Evolutionary conservation across 1,140 invertebrate species (phyloP), one percentile per base, ranked within the genome.

Genomic region (Aleiodes sp.): DNA sequence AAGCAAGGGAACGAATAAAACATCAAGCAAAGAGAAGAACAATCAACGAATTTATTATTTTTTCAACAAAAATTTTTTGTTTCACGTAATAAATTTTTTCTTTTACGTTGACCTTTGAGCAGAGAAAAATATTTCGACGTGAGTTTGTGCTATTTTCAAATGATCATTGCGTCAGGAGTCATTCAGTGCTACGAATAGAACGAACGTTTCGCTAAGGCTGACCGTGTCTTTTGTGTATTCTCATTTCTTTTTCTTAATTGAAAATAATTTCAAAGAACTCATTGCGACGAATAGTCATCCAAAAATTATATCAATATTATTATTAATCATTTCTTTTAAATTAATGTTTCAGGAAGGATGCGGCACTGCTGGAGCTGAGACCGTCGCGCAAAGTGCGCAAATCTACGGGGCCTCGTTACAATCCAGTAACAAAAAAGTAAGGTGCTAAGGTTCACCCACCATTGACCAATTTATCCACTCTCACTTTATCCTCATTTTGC

Each of bases 401-500:
- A 60, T 78, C 75, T 57, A 71, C 73, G 70, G 78, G 65, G 64
- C 79, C 78, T 57, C 74, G 77, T 68, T 77, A 77, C 6, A 73
- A 71, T 74, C 60, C 70, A 52, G 79, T 82, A 56, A 78, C 75
- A 63, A 83, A 80, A 81, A 82, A 86, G 84, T 84, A 84, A 86
- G 83, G 76, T 77, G 61, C 16, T 29, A 39, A 35, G 52, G 19
- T 39, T 16, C 10, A 65, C 2, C 6, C 43, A 57, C 29, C 31
- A 67, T 28, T 37, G 37, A 10, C n/a, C 12, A 62, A 24, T 29
- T 26, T n/a, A 4, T 35, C 8, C 10, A 24, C 52, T 60, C 39
- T 24, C 26, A n/a, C 24, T 35, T n/a, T 9, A 29, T 60, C 37
- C 14, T 8, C 46, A 26, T 24, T 52, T 52, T 52, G 16, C 46